Base-by-base conservation (phyloP, 2,797 vertebrate genomes). In the Eupleurogrammus muticus region DNA sequence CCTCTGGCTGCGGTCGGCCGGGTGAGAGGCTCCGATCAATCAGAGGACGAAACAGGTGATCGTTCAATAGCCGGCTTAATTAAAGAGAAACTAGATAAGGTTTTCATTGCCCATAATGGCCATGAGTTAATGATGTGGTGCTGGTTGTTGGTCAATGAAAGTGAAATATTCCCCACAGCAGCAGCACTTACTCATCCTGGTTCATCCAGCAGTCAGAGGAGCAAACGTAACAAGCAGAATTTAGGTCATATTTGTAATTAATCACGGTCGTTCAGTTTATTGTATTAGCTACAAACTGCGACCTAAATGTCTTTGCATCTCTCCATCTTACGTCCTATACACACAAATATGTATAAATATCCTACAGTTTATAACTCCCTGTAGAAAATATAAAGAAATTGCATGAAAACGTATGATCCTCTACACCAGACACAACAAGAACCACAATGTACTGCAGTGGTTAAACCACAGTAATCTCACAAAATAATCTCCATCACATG, bases 61-160 rank as follows among this genome's bases (percentile, higher is more conserved):
- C 36, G 53, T 48, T 69, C 68, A 74, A 34, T 59, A 34, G 54
- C 54, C 49, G 38, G 47, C 17, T 52, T 73, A 35, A 81, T 85
- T 79, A 70, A 76, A 84, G 44, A 21, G 20, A 46, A 62, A 46
- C 48, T 17, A 32, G 20, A 70, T 51, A 36, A 48, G 35, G 16
- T 46, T 73, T 75, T 53, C 21, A 70, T 71, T 42, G 24, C 46
- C 11, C 13, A n/a, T 66, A 50, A 79, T 75, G 67, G 28, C 19
- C 20, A 34, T 49, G 2, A 38, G 62, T 28, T 53, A 72, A 28
- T 13, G 0, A n/a, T 9, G 17, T 28, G 60, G 24, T 44, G 52
- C 50, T 65, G 54, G 14, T 10, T 58, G 48, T 60, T 61, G 28
- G 56, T 78, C 52, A 55, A 44, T 66, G 36, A 56, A 77, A 46